A percentile compares a stretch with the other conserved stretches of the same genome.
phyloP scores from a whole-genome alignment of 2,113 vertebrate species.

The Melanocharis versteri region DNA sequence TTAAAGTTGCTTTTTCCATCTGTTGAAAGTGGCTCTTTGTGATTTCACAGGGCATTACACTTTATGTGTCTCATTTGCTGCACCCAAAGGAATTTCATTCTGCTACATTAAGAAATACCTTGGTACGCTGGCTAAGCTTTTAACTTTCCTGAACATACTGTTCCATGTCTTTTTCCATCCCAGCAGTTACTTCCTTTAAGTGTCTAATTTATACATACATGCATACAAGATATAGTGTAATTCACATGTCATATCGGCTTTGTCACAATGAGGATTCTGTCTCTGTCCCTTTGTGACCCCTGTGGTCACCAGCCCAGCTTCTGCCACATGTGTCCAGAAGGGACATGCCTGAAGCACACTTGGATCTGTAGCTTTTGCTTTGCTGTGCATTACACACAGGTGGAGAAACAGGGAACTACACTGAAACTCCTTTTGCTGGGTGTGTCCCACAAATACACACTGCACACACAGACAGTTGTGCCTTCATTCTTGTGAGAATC shows the following conservation, averaged over 20 bases:
- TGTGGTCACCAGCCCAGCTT: neutral
- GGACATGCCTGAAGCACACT: neutral
- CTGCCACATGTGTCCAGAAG: neutral
- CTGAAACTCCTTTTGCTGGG: neutral
- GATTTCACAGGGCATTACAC: slow-evolving; percentile 82
- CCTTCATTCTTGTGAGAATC: neutral
- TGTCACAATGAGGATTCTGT: neutral
- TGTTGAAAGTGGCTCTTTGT: slow-evolving; percentile 61
- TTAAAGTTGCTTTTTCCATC: slow-evolving; percentile 54
- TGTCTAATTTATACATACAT: neutral
- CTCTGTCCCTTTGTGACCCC: neutral
- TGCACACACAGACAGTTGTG: neutral
- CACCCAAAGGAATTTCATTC: slow-evolving; percentile 71
- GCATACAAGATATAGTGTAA: neutral
- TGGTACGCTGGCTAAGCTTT: neutral
- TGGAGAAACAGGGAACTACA: neutral
- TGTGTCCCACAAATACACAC: neutral
- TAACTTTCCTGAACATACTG: neutral
- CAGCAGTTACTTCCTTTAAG: neutral
- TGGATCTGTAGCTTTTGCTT: neutral
- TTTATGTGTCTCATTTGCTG: slow-evolving; percentile 80
- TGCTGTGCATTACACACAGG: neutral
- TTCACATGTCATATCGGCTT: neutral
- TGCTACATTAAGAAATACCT: slow-evolving; percentile 73
- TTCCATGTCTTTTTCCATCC: neutral